These are phyloP conservation scores for Lymantria dispar DNA, from an alignment of 2,888 invertebrate genomes.

Conservation along the genomic window DNA sequence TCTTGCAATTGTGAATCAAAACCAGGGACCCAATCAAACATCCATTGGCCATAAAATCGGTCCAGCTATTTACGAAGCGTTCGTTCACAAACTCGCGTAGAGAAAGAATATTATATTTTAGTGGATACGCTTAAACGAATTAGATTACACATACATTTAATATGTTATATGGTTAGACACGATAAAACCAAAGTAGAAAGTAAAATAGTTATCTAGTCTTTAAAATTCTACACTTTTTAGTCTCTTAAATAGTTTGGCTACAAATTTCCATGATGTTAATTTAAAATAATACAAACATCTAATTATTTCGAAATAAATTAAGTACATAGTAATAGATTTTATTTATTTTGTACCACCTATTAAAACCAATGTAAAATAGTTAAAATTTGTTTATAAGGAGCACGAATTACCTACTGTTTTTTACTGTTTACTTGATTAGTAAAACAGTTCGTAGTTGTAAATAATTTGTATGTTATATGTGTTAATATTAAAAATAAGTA, in stretches of 20 bases:
- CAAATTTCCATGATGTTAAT: neutral
- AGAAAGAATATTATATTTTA: too few relatives aligned
- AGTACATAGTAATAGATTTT: neutral
- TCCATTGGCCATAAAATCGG: too few relatives aligned
- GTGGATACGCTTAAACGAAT: neutral
- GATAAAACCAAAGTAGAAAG: constrained; percentile 53
- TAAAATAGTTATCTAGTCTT: constrained; percentile 39
- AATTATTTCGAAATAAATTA: neutral
- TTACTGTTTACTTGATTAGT: neutral
- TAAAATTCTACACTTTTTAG: neutral
- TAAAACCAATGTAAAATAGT: constrained; percentile 4
- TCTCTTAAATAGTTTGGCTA: neutral
- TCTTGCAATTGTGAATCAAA: too few relatives aligned
- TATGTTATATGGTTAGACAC: constrained; percentile 22
- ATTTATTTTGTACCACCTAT: constrained; percentile 8
- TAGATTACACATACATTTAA: constrained; percentile 8
- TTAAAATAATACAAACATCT: neutral
- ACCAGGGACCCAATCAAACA: too few relatives aligned
- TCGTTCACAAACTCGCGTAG: too few relatives aligned
- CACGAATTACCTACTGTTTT: neutral
- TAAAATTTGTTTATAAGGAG: neutral
- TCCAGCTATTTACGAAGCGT: too few relatives aligned
- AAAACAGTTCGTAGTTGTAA: neutral
- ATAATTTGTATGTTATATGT: constrained; percentile 1
- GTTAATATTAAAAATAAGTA: neutral